phyloP scores from a whole-genome alignment of 2,888 invertebrate species.

The Eretmocerus hayati region DNA sequence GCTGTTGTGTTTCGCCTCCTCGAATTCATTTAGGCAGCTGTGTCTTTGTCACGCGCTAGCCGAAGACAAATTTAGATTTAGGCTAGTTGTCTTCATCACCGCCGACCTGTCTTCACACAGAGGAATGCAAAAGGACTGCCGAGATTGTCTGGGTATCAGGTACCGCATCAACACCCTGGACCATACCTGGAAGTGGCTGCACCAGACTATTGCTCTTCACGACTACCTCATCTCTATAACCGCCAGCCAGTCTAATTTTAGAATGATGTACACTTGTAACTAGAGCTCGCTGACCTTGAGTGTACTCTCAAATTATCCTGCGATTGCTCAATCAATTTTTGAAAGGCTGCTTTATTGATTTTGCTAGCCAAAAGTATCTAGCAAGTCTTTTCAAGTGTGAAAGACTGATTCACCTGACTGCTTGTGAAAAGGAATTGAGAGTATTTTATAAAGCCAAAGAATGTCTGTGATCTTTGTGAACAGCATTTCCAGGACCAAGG shows the following conservation, averaged over 20 bases:
- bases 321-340: too few species aligned
- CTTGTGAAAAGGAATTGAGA: neutral
- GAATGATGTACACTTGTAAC: too few species aligned
- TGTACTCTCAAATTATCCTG: too few species aligned
- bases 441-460: constrained; percentile 13
- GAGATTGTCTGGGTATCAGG: constrained; percentile 82
- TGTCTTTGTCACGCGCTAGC: too few species aligned
- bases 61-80: too few species aligned
- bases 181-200: constrained; percentile 93
- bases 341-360: too few species aligned
- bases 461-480: constrained; percentile 21
- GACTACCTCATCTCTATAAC: constrained; percentile 78
- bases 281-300: too few species aligned
- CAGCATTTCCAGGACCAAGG: constrained; percentile 13
- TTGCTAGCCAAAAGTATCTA: neutral
- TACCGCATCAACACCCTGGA: constrained; percentile 81
- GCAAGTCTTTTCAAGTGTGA: neutral
- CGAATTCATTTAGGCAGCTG: too few species aligned
- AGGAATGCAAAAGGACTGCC: constrained; percentile 62
- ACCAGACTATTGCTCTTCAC: constrained; percentile 82
- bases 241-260: constrained; percentile 64
- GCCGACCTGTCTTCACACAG: constrained; percentile 42
- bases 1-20: too few species aligned
- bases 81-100: constrained; percentile 24
- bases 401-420: neutral